A percentile compares a stretch with the other conserved stretches of the same genome.
phyloP scores from a whole-genome alignment of 30 jellyfish, hydroid and myxozoan species.

The Pelagia noctiluca region DNA sequence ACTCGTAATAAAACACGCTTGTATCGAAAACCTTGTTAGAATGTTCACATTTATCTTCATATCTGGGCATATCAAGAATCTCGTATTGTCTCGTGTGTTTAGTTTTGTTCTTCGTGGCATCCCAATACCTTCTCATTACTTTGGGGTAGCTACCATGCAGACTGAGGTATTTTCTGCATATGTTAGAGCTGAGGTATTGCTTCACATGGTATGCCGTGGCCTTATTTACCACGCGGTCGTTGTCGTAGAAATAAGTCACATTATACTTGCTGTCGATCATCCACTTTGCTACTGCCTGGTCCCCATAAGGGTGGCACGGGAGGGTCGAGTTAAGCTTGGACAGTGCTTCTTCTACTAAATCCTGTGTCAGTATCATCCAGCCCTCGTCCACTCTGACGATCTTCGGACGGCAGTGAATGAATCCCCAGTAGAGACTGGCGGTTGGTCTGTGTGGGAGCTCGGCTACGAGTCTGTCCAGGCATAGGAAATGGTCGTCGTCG shows the following conservation, averaged over 20 bases:
- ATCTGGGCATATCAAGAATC: constrained; percentile 69
- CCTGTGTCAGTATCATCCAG: constrained; percentile 86
- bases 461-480: constrained; percentile 78
- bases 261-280: constrained; percentile 65
- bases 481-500: constrained; percentile 90
- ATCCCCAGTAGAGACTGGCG: constrained; percentile 92
- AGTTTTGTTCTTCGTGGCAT: constrained; percentile 7
- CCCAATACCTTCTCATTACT: constrained; percentile 83
- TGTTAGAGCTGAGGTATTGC: constrained; percentile 42
- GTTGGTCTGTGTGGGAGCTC: constrained; percentile 90
- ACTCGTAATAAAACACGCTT: constrained; percentile 70
- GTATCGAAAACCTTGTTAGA: constrained; percentile 60
- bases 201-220: constrained; percentile 69
- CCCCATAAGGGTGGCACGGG: constrained; percentile 96
- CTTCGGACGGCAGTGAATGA: constrained; percentile 76
- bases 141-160: constrained; percentile 92
- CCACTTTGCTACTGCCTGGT: constrained; percentile 97
- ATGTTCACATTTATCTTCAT: constrained; percentile 49
- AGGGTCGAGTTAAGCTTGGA: constrained; percentile 67
- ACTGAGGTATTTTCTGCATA: constrained; percentile 72
- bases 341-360: constrained; percentile 79
- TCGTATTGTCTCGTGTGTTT: constrained; percentile 9
- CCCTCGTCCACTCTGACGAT: constrained; percentile 98
- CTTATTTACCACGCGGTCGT: constrained; percentile 78
- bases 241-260: constrained; percentile 85